Evolutionary conservation across 2,113 vertebrate genomes (phyloP).

Genomic region (Boulengeromyrus knoepffleri): DNA sequence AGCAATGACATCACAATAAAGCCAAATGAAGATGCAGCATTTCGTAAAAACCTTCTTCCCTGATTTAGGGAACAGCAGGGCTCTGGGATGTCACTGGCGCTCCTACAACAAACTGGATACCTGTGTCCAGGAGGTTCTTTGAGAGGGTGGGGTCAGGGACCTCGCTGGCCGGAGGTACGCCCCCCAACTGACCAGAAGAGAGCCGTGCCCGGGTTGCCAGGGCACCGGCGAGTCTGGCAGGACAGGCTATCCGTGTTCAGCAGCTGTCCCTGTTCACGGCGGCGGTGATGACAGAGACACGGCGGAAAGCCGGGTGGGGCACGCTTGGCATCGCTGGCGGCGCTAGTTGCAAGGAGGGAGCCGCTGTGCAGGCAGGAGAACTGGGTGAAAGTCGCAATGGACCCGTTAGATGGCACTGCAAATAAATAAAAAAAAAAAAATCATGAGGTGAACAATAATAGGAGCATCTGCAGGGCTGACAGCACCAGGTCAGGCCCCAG

Average conservation of each 20-base stretch:
- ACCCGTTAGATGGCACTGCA: constrained; percentile 79
- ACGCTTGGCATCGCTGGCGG: constrained; percentile 90
- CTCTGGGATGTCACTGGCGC: not conserved
- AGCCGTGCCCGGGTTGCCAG: constrained; percentile 76
- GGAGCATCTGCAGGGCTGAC: not conserved
- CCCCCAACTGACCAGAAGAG: constrained; percentile 62
- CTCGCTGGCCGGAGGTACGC: constrained; percentile 64
- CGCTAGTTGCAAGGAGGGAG: constrained; percentile 70
- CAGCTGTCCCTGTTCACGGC: constrained; percentile 79
- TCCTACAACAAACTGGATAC: constrained; percentile 37
- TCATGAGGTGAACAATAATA: not conserved
- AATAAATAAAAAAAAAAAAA: constrained; percentile 1
- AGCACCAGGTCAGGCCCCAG: not conserved
- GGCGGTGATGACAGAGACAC: constrained; percentile 60
- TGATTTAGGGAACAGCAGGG: not conserved
- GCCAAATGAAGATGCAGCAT: not conserved
- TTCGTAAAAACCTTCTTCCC: not conserved
- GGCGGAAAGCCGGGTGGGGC: constrained; percentile 71
- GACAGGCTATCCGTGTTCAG: constrained; percentile 74
- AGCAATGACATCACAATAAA: not conserved
- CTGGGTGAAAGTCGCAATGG: constrained; percentile 75
- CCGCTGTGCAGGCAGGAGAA: constrained; percentile 63
- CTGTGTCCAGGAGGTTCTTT: constrained; percentile 66
- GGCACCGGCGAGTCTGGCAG: constrained; percentile 65
- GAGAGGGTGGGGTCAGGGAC: constrained; percentile 66